Percentiles rank a stretch among this genome's conserved stretches.
Evolutionary conservation across 2,888 invertebrate species (phyloP).

Genomic region (Mantis religiosa): DNA sequence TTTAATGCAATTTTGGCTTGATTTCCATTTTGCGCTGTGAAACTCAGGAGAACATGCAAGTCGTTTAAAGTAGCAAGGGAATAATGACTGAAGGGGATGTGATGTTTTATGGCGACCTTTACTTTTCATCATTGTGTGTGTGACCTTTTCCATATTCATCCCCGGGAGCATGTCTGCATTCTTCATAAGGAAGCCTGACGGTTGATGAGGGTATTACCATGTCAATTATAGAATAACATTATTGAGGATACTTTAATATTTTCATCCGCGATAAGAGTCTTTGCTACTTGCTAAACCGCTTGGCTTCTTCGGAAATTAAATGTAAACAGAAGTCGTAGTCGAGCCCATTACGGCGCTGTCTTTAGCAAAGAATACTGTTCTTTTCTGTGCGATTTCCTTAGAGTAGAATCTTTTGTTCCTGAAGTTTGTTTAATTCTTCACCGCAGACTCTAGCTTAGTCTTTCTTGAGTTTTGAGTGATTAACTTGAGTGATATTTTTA

Average conservation of each 20-base stretch:
- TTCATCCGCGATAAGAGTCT: background rate
- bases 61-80: background rate
- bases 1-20: too few relatives aligned
- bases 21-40: background rate
- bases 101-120: background rate
- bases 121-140: background rate
- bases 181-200: background rate
- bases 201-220: background rate
- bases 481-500: background rate
- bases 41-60: background rate
- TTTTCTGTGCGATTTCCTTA: background rate
- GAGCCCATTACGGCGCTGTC: background rate
- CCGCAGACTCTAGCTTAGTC: background rate
- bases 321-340: background rate
- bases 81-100: background rate
- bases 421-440: background rate
- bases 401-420: background rate
- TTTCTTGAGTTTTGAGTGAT: background rate
- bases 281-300: background rate
- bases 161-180: background rate
- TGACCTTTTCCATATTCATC: background rate
- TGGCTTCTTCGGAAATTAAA: background rate
- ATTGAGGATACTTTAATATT: background rate
- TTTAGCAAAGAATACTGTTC: background rate
- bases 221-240: background rate